phyloP scores from a whole-genome alignment of 2,888 invertebrate genomes.

The Sycophila texana region DNA sequence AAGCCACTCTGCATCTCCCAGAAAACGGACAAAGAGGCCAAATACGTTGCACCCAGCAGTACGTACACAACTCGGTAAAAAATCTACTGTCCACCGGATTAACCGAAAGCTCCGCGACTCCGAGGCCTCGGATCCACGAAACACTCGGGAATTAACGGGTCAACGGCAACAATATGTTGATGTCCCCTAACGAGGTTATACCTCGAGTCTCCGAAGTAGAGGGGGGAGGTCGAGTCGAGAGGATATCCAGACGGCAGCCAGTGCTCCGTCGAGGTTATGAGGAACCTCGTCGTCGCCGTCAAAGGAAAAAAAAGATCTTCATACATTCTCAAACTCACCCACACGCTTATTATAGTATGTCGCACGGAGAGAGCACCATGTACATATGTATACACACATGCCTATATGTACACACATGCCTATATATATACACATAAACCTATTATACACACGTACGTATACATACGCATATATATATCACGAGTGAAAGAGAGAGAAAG shows the following conservation, averaged over 20 bases:
- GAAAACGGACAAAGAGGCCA: too few relatives aligned
- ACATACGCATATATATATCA: too few relatives aligned
- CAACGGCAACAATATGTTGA: constrained; percentile 55
- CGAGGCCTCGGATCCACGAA: too few relatives aligned
- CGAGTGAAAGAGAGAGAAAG: background rate
- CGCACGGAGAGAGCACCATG: background rate
- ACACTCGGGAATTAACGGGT: background rate
- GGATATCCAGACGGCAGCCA: background rate
- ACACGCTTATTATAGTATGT: background rate
- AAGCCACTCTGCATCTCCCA: too few relatives aligned
- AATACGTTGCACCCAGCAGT: too few relatives aligned
- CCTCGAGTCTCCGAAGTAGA: background rate
- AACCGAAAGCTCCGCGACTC: too few relatives aligned
- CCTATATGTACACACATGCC: background rate
- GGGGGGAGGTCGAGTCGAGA: constrained; percentile 8
- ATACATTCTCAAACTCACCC: constrained; percentile 14
- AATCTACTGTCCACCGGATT: too few relatives aligned
- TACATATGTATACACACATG: background rate
- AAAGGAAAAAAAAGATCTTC: constrained; percentile 20
- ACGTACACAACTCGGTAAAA: too few relatives aligned
- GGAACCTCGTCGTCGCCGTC: constrained; percentile 15
- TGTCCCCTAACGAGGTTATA: constrained; percentile 51
- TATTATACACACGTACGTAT: background rate
- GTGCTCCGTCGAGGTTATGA: constrained; percentile 3
- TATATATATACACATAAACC: background rate